phyloP scores from a whole-genome alignment of 2,113 vertebrate genomes.

The Monopterus albus region DNA sequence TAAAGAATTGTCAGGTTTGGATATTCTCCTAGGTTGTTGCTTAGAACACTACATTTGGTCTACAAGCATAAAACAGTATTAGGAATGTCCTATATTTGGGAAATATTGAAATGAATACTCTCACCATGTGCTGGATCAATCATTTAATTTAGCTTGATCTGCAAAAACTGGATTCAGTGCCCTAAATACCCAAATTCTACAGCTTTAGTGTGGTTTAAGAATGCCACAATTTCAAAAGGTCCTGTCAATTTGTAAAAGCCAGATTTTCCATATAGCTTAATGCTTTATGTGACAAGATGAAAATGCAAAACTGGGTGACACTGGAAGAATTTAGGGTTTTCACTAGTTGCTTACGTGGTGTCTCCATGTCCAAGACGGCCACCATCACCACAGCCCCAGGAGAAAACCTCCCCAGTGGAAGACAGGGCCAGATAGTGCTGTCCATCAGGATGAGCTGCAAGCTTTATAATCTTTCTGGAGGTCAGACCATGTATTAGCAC shows the following conservation, averaged over 20 bases:
- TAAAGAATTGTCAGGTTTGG: no score
- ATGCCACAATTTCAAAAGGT: neutral
- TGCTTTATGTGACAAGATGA: neutral
- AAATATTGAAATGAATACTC: neutral
- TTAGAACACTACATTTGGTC: neutral
- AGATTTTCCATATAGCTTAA: neutral
- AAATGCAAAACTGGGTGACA: neutral
- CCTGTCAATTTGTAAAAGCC: neutral
- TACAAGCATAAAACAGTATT: slow-evolving; percentile 5
- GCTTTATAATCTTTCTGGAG: slow-evolving; percentile 93
- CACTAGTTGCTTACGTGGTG: slow-evolving; percentile 86
- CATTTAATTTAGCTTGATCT: neutral
- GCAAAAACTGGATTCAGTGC: neutral
- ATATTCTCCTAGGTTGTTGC: neutral
- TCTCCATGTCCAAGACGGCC: slow-evolving; percentile 97
- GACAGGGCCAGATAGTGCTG: slow-evolving; percentile 96
- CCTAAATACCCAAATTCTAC: neutral
- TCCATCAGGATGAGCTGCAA: slow-evolving; percentile 96
- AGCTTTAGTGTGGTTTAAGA: neutral
- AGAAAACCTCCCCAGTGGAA: slow-evolving; percentile 94
- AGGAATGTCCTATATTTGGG: neutral
- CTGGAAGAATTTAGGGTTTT: neutral
- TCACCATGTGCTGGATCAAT: neutral
- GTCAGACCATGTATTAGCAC: slow-evolving; percentile 91
- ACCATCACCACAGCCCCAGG: slow-evolving; percentile 97